Evolutionary conservation across 2,888 invertebrate genomes (phyloP).

Genomic region (Leucania comma): DNA sequence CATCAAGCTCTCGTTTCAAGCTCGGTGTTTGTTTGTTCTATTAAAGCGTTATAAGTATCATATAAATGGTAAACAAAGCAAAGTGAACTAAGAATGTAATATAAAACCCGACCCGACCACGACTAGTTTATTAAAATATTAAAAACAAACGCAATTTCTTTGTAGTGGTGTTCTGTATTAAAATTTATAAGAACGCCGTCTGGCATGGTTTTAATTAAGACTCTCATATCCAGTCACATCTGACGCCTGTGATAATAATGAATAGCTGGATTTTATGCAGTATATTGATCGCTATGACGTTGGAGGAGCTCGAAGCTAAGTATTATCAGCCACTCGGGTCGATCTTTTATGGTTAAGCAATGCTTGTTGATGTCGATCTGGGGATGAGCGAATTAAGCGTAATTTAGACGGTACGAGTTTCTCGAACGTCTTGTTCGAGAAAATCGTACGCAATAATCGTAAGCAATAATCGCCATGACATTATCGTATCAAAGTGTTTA

Average conservation of each 20-base stretch:
- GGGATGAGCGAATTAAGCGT: no score
- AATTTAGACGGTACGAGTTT: no score
- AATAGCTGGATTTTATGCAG: slow-evolving; percentile 54
- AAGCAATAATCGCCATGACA: no score
- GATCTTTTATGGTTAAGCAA: no score
- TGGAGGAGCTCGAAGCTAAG: no score
- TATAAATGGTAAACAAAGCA: slow-evolving; percentile 20
- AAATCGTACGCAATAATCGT: no score
- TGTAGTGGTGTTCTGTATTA: slow-evolving; percentile 58
- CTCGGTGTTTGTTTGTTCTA: background rate
- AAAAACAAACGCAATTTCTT: slow-evolving; percentile 56
- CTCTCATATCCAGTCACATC: slow-evolving; percentile 71
- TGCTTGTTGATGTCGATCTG: no score
- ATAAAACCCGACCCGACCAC: slow-evolving; percentile 28
- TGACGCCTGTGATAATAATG: slow-evolving; percentile 59
- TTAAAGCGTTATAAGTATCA: background rate
- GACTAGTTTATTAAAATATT: slow-evolving; percentile 63
- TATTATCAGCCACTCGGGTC: no score
- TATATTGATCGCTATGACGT: slow-evolving; percentile 18
- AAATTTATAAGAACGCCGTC: slow-evolving; percentile 68
- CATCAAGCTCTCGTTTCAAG: background rate
- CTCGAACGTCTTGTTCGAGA: no score
- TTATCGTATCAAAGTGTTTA: no score
- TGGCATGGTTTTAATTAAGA: slow-evolving; percentile 71
- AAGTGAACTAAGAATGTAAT: slow-evolving; percentile 24